Evolutionary conservation across 2,113 vertebrate genomes (phyloP).

Genomic region (Herpetotheres cachinnans): DNA sequence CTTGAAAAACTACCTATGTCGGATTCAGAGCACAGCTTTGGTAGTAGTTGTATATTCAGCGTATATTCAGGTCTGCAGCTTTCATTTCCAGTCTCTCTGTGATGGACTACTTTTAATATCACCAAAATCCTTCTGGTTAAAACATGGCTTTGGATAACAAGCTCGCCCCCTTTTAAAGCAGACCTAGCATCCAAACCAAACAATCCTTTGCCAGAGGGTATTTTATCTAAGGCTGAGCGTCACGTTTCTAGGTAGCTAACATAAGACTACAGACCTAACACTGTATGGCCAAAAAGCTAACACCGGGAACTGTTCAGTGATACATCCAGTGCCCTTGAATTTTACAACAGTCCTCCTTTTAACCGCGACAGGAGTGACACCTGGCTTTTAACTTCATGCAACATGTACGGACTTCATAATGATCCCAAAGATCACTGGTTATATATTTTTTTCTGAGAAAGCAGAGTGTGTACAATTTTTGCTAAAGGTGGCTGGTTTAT

Average conservation of each 20-base stretch:
- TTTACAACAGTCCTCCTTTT: not conserved
- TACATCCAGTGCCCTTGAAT: not conserved
- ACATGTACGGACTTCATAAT: rapidly evolving
- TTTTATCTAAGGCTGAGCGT: not conserved
- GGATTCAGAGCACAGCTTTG: not conserved
- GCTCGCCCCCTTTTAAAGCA: not conserved
- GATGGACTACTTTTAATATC: not conserved
- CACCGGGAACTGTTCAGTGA: not conserved
- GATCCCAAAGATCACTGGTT: not conserved
- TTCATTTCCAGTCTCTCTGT: not conserved
- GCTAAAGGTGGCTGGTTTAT: not conserved
- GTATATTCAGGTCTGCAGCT: not conserved
- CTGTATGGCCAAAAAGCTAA: not conserved
- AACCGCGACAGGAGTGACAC: not conserved
- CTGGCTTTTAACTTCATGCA: not conserved
- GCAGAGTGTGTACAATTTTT: not conserved
- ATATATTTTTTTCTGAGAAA: rapidly evolving
- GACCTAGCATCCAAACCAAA: not conserved
- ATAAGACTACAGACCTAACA: rapidly evolving
- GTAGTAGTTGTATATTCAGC: not conserved
- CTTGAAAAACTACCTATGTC: not conserved
- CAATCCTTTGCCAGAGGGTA: not conserved
- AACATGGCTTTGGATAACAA: not conserved
- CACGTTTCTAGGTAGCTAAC: not conserved
- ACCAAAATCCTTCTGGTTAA: not conserved